phyloP scores from a whole-genome alignment of 2,888 invertebrate species.

The Dynastes tityus region DNA sequence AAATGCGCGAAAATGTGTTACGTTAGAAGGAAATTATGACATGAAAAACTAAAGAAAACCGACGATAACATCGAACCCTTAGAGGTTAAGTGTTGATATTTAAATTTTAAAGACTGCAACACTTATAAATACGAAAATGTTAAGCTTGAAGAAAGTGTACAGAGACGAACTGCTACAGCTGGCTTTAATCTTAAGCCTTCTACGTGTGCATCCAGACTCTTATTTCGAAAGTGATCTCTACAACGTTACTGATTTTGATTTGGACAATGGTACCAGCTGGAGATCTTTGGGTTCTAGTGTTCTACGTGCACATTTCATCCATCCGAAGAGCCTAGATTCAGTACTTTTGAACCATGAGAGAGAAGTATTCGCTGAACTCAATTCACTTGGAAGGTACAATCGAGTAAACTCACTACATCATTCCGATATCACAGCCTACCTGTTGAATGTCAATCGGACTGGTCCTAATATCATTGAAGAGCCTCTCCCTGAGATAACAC shows the following conservation, averaged over 20 bases:
- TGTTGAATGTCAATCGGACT: conserved; percentile 74
- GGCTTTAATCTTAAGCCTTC: conserved; percentile 85
- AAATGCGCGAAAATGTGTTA: conserved; percentile 14
- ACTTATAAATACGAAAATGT: conserved; percentile 73
- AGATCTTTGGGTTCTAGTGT: conserved; percentile 74
- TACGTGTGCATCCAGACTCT: conserved; percentile 84
- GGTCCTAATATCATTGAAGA: conserved; percentile 56
- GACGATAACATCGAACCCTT: conserved; percentile 36
- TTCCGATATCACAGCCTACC: conserved; percentile 75
- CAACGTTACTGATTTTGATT: conserved; percentile 72
- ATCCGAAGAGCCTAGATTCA: conserved; percentile 83
- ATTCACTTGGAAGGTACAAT: conserved; percentile 79
- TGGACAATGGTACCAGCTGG: conserved; percentile 82
- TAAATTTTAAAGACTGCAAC: conserved; percentile 7
- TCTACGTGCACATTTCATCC: conserved; percentile 77
- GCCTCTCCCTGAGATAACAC: conserved; percentile 53
- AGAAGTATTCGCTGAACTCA: conserved; percentile 81
- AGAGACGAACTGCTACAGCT: conserved; percentile 87
- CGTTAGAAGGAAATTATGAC: conserved; percentile 18
- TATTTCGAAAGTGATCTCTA: conserved; percentile 75
- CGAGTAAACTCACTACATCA: conserved; percentile 72
- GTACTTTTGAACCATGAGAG: conserved; percentile 81
- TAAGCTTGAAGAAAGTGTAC: conserved; percentile 87
- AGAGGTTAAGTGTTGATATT: conserved; percentile 50
- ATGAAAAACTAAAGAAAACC: conserved; percentile 21